These are phyloP conservation scores for Calypte anna DNA, from an alignment of 2,113 vertebrate species.

Conservation along the genomic window DNA sequence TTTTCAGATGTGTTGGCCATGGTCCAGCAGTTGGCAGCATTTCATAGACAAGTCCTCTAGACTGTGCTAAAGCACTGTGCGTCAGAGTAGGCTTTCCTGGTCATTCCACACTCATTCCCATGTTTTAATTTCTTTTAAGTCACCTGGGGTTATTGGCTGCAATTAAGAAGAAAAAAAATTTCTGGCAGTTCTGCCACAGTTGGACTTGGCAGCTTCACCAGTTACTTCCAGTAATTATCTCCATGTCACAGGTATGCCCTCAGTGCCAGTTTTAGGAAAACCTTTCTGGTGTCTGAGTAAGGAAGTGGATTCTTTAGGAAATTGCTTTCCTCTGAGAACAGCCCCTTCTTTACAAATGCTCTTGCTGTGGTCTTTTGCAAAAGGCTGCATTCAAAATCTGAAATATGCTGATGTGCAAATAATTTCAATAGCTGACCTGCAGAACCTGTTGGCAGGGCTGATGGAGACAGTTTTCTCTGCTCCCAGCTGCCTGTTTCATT, in stretches of 20 bases:
- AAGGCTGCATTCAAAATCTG: neutral
- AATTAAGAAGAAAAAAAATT: neutral
- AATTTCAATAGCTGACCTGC: constrained; percentile 41
- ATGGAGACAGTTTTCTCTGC: neutral
- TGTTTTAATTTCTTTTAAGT: constrained; percentile 40
- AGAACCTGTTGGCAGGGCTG: constrained; percentile 19
- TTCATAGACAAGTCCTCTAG: constrained; percentile 13
- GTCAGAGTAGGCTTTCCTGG: neutral
- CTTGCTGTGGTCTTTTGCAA: constrained; percentile 3
- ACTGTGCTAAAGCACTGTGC: constrained; percentile 3
- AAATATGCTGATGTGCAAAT: constrained; percentile 46
- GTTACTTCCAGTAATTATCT: constrained; percentile 72
- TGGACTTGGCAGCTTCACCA: constrained; percentile 32
- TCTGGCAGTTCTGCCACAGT: constrained; percentile 23
- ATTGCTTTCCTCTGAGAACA: neutral
- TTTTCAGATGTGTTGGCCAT: neutral
- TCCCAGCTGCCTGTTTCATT: constrained; percentile 16
- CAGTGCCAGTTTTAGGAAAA: constrained; percentile 27
- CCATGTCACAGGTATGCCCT: neutral
- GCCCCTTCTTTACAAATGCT: neutral
- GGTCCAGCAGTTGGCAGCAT: neutral
- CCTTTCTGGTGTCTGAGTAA: neutral
- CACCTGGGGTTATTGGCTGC: constrained; percentile 75
- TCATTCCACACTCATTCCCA: neutral
- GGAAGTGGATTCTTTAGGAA: constrained; percentile 55